These are phyloP conservation scores for Tautogolabrus adspersus DNA, from an alignment of 2,113 vertebrate species.

Conservation along the genomic window DNA sequence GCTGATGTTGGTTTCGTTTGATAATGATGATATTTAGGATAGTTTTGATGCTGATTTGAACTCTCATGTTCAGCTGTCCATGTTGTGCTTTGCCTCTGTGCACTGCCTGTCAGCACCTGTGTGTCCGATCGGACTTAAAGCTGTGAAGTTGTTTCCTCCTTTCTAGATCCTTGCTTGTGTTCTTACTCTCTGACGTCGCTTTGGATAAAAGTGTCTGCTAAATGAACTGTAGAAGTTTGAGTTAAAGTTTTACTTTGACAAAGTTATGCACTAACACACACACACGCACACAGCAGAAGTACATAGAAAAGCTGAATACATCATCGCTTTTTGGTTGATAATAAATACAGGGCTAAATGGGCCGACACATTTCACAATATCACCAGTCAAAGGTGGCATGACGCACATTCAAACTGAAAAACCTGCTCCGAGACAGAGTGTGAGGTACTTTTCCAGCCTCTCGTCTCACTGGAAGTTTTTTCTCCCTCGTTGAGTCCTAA, in stretches of 20 bases:
- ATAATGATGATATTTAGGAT: too few species aligned
- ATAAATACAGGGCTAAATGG: slow-evolving; percentile 49
- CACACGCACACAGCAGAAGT: neutral
- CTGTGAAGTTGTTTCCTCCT: too few species aligned
- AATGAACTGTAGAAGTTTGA: too few species aligned
- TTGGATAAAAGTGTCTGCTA: too few species aligned
- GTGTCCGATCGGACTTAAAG: too few species aligned
- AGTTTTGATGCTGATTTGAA: too few species aligned
- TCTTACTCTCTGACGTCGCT: too few species aligned
- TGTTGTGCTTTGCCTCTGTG: too few species aligned
- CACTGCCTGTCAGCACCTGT: too few species aligned
- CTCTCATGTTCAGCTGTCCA: too few species aligned
- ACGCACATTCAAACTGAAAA: slow-evolving; percentile 67
- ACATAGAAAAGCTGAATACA: slow-evolving; percentile 26
- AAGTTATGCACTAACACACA: neutral
- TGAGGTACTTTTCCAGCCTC: slow-evolving; percentile 77
- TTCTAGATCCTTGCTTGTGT: too few species aligned
- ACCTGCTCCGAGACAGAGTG: slow-evolving; percentile 69
- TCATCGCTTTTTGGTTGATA: slow-evolving; percentile 38
- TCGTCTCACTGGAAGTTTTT: slow-evolving; percentile 56
- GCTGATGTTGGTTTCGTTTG: too few species aligned
- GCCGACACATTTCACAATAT: slow-evolving; percentile 59
- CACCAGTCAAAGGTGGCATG: slow-evolving; percentile 68
- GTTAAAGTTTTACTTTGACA: neutral
- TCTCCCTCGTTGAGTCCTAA: slow-evolving; percentile 51